Conservation (phyloP, 2,888 invertebrate genomes). For the Congeria kusceri region DNA sequence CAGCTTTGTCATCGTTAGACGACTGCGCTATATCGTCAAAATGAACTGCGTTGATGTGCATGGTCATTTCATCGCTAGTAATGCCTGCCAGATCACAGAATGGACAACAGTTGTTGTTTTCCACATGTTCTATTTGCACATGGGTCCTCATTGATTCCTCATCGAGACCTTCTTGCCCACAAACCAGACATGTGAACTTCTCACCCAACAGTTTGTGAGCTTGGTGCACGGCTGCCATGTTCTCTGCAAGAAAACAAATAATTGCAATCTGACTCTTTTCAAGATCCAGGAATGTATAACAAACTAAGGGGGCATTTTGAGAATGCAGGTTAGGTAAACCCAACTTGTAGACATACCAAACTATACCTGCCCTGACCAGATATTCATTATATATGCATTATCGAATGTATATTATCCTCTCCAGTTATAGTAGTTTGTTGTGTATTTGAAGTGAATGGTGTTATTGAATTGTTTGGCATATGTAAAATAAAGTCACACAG, state of each 20-base stretch:
- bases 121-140: conserved; percentile 92
- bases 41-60: conserved; percentile 93
- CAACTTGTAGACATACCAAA: too few relatives aligned
- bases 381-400: too few relatives aligned
- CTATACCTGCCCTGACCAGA: too few relatives aligned
- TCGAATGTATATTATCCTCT: too few relatives aligned
- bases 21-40: conserved; percentile 88
- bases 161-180: conserved; percentile 91
- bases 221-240: conserved; percentile 41
- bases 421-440: too few relatives aligned
- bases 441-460: too few relatives aligned
- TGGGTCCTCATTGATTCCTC: conserved; percentile 90
- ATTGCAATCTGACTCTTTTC: too few relatives aligned
- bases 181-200: conserved; percentile 90
- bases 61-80: conserved; percentile 90
- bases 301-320: too few relatives aligned
- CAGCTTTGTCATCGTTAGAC: conserved; percentile 3
- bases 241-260: not conserved
- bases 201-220: conserved; percentile 50
- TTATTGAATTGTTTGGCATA: too few relatives aligned
- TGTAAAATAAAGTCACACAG: too few relatives aligned
- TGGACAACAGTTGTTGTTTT: conserved; percentile 92
- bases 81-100: conserved; percentile 93
- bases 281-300: too few relatives aligned
- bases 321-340: too few relatives aligned